A percentile compares a stretch with the other conserved stretches of the same genome.
phyloP scores from a whole-genome alignment of 2,113 vertebrate genomes.

The Pterophyllum scalare region DNA sequence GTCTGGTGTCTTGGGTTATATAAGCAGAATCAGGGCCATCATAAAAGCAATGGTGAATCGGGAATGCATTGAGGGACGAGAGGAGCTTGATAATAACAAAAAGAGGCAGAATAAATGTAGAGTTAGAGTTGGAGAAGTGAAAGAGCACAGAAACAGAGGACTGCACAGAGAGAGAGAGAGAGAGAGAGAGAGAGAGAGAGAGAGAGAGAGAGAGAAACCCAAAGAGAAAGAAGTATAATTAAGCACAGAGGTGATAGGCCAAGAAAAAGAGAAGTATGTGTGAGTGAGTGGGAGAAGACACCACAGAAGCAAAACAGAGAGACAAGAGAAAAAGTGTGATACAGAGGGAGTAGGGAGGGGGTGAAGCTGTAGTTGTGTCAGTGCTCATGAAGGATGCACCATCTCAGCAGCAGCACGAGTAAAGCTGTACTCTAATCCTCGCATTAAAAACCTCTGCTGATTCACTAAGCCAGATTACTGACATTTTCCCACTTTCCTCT shows the following conservation, averaged over 20 bases:
- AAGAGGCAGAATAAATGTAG: slow-evolving; percentile 41
- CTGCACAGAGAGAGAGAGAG: not conserved
- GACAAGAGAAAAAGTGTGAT: slow-evolving; percentile 51
- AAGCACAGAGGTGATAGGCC: slow-evolving; percentile 57
- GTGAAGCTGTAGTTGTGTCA: slow-evolving; percentile 49
- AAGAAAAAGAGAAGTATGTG: slow-evolving; percentile 39
- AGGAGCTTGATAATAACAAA: slow-evolving; percentile 52
- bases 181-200: not conserved
- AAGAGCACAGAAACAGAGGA: slow-evolving; percentile 3
- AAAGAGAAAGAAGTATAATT: slow-evolving; percentile 33
- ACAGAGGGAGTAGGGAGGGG: slow-evolving; percentile 53
- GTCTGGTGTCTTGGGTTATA: slow-evolving; percentile 52
- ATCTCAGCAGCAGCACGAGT: slow-evolving; percentile 57
- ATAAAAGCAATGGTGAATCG: slow-evolving; percentile 32
- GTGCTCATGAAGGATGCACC: slow-evolving; percentile 46
- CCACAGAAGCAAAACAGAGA: slow-evolving; percentile 42
- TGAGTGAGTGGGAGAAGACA: slow-evolving; percentile 56
- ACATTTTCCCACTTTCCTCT: slow-evolving; percentile 57
- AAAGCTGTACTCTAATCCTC: slow-evolving; percentile 72
- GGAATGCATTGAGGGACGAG: slow-evolving; percentile 33
- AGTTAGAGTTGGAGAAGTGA: slow-evolving; percentile 17
- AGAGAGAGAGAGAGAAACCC: not conserved
- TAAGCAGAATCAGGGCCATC: slow-evolving; percentile 44
- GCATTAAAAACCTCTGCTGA: slow-evolving; percentile 73
- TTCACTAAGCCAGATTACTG: slow-evolving; percentile 77